Evolutionary conservation across 2,888 invertebrate species (phyloP).

Genomic region (Alloplasta piceator): DNA sequence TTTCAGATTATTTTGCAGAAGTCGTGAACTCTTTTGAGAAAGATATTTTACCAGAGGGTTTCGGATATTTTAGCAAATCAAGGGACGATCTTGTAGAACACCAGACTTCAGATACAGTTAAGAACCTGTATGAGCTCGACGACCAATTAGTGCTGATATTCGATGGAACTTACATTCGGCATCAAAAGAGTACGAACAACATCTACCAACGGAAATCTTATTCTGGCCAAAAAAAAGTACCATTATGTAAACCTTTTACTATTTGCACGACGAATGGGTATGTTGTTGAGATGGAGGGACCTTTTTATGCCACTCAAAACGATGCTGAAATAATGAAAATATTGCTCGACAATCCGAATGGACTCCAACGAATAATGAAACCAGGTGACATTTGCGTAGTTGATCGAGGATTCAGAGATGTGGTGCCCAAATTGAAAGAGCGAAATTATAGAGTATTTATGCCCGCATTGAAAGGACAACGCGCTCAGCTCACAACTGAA

Average conservation of each 20-base stretch:
- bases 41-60: constrained; percentile 64
- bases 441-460: constrained; percentile 35
- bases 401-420: constrained; percentile 48
- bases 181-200: too few species aligned
- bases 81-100: constrained; percentile 59
- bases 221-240: too few species aligned
- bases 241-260: too few species aligned
- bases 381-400: constrained; percentile 66
- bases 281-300: constrained; percentile 37
- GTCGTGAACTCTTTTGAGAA: constrained; percentile 66
- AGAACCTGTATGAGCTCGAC: too few species aligned
- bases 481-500: too few species aligned
- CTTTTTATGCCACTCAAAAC: constrained; percentile 68
- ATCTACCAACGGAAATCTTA: too few species aligned
- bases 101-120: too few species aligned
- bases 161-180: constrained; percentile 65
- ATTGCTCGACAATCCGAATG: constrained; percentile 45
- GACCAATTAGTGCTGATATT: constrained; percentile 64
- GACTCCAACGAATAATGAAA: constrained; percentile 59
- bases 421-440: background rate
- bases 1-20: constrained; percentile 59
- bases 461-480: too few species aligned
- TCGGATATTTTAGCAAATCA: constrained; percentile 31
- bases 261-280: too few species aligned
- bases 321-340: constrained; percentile 70